Evolutionary conservation across 1,140 invertebrate genomes (phyloP).

Genomic region (Drosophila ogumai): DNA sequence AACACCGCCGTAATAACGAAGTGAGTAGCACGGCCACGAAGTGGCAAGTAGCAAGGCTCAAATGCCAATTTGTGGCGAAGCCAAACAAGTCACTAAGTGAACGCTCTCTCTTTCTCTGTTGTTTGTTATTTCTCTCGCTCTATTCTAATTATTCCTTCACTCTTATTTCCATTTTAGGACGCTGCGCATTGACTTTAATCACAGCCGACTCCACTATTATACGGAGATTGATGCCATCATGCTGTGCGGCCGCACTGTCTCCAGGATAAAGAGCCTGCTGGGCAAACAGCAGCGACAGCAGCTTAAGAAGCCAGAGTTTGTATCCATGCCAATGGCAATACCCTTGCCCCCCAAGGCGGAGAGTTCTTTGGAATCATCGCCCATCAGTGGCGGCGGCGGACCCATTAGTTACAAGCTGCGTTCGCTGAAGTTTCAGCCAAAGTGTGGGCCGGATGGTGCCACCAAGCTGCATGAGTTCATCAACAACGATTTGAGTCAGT

Average conservation of each 20-base stretch:
- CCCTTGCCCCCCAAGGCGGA: constrained; percentile 1
- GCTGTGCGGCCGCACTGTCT: constrained; percentile 87
- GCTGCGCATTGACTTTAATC: constrained; percentile 93
- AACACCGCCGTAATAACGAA: constrained; percentile 84
- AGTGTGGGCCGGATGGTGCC: constrained; percentile 50
- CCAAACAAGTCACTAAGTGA: not conserved
- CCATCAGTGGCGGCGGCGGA: constrained; percentile 37
- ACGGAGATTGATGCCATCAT: constrained; percentile 95
- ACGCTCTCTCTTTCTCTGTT: not conserved
- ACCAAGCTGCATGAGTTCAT: constrained; percentile 76
- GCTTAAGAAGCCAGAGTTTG: constrained; percentile 7
- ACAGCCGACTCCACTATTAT: constrained; percentile 92
- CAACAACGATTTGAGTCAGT: constrained; percentile 84
- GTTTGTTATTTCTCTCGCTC: not conserved
- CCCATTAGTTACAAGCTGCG: constrained; percentile 77
- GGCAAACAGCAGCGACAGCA: constrained; percentile 36
- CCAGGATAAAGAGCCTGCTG: constrained; percentile 46
- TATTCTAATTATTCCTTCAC: not conserved
- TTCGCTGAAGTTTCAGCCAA: constrained; percentile 74
- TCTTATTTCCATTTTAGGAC: constrained; percentile 85
- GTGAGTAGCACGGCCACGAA: constrained; percentile 17
- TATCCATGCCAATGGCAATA: not conserved
- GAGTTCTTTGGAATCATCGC: not conserved
- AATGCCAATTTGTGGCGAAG: not conserved
- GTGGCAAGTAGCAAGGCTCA: not conserved